Percentiles rank a stretch among this genome's conserved stretches.
Evolutionary conservation across 2,797 vertebrate species (phyloP).

Genomic region (Crocidura indochinensis): DNA sequence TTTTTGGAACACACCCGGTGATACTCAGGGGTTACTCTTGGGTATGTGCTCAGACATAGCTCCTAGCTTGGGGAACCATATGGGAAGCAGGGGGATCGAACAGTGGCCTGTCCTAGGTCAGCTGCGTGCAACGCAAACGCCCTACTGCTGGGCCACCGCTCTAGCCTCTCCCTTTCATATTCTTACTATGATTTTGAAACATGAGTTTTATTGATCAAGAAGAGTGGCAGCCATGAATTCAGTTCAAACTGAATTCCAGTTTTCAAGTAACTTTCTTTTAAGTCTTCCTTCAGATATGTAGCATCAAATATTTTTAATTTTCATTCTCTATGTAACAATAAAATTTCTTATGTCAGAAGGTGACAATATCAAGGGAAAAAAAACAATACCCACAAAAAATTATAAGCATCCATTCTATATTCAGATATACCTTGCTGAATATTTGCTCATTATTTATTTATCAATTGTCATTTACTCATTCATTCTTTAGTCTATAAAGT

Average conservation of each 20-base stretch:
- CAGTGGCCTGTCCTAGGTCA: too few species aligned
- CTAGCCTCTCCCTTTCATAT: too few species aligned
- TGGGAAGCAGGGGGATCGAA: too few species aligned
- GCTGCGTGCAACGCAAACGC: too few species aligned
- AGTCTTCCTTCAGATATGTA: neutral
- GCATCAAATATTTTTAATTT: neutral
- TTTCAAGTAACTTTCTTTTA: neutral
- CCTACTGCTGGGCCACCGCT: too few species aligned
- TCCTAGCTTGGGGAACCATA: too few species aligned
- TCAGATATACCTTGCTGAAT: neutral
- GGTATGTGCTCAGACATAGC: too few species aligned
- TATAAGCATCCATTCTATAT: too few species aligned
- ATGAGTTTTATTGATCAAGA: neutral
- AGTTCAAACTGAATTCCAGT: neutral
- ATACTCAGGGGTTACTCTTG: too few species aligned
- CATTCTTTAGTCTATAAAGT: neutral
- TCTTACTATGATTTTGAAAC: neutral
- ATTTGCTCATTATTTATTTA: neutral
- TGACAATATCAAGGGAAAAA: neutral
- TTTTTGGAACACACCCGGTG: too few species aligned
- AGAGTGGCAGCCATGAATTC: neutral
- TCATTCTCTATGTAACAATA: constrained; percentile 5
- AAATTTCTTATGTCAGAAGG: constrained; percentile 30
- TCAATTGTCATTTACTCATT: neutral
- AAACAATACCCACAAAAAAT: neutral